A percentile compares a stretch with the other conserved stretches of the same genome.
Evolutionary conservation across 2,113 vertebrate species (phyloP).

Genomic region (Sturnira hondurensis): DNA sequence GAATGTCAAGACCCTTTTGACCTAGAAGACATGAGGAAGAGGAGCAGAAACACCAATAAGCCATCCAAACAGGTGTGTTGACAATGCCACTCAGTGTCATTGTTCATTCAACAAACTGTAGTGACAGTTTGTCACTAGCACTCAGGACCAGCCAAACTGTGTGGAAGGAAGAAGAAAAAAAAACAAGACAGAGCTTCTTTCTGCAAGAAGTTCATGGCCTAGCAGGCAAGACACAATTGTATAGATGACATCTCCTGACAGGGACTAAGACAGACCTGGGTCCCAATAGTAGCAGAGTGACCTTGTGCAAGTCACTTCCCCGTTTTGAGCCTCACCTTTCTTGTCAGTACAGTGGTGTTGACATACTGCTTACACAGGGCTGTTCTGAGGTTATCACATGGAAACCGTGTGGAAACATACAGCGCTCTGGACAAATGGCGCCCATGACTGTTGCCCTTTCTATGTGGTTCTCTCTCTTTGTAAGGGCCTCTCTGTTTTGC

Average conservation of each 20-base stretch:
- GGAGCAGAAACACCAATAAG: neutral
- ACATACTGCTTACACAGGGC: neutral
- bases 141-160: neutral
- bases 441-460: accelerated
- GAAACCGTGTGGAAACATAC: neutral
- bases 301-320: neutral
- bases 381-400: neutral
- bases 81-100: too few species aligned
- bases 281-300: neutral
- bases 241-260: neutral
- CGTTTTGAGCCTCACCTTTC: neutral
- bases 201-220: neutral
- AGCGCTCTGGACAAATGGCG: neutral
- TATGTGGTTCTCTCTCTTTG: neutral
- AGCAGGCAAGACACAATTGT: too few species aligned
- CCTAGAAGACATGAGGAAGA: neutral
- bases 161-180: neutral
- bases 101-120: neutral
- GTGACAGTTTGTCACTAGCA: neutral
- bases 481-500: neutral
- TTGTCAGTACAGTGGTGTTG: neutral
- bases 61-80: neutral
- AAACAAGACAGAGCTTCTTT: neutral
- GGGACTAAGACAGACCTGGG: neutral
- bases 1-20: neutral